Percentiles rank a stretch among this genome's conserved stretches.
Evolutionary conservation across 2,888 invertebrate species (phyloP).

Genomic region (Meganola albula): DNA sequence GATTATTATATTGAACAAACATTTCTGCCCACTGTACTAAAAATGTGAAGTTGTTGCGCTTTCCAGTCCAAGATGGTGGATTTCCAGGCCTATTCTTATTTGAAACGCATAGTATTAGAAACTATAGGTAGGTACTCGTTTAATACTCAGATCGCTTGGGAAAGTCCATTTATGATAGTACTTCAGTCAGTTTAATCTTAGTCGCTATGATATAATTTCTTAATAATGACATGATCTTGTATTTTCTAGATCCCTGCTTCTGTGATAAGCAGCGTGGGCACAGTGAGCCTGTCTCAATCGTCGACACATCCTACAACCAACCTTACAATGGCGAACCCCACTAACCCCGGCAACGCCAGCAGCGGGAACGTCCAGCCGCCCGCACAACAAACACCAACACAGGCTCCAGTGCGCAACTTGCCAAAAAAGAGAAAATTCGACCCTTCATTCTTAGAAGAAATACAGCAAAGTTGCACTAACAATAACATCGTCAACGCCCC

Average conservation of each 20-base stretch:
- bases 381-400: slow-evolving; percentile 63
- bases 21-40: too few relatives aligned
- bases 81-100: too few relatives aligned
- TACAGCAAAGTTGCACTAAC: slow-evolving; percentile 71
- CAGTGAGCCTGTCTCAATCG: slow-evolving; percentile 72
- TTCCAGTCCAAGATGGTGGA: too few relatives aligned
- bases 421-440: slow-evolving; percentile 96
- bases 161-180: too few relatives aligned
- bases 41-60: too few relatives aligned
- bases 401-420: slow-evolving; percentile 84
- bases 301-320: slow-evolving; percentile 56
- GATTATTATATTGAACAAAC: too few relatives aligned
- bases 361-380: slow-evolving; percentile 47
- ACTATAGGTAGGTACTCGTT: too few relatives aligned
- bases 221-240: too few relatives aligned
- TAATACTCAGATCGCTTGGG: too few relatives aligned
- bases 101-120: too few relatives aligned
- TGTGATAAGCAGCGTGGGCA: slow-evolving; percentile 78
- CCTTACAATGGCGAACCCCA: slow-evolving; percentile 68
- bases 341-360: slow-evolving; percentile 59
- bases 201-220: too few relatives aligned
- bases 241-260: slow-evolving; percentile 73
- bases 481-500: slow-evolving; percentile 53
- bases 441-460: slow-evolving; percentile 86
- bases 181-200: too few relatives aligned